These are phyloP conservation scores for Cephus pulcher DNA, from an alignment of 2,888 invertebrate genomes.

Conservation along the genomic window DNA sequence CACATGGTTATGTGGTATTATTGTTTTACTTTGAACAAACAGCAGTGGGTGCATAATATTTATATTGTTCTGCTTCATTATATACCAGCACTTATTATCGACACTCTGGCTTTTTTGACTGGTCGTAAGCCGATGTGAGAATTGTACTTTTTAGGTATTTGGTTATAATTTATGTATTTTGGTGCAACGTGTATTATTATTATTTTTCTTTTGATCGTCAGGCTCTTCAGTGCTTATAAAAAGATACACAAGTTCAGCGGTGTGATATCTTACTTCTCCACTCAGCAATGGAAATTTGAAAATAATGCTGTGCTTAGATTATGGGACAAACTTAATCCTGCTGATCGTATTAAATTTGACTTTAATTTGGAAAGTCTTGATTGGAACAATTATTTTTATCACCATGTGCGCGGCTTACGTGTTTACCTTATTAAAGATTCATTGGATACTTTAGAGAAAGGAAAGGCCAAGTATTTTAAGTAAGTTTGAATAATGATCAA, in stretches of 20 bases:
- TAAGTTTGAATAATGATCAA: constrained; percentile 21
- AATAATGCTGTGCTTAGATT: constrained; percentile 73
- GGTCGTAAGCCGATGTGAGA: constrained; percentile 75
- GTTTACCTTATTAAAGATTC: constrained; percentile 83
- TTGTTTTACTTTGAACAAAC: constrained; percentile 70
- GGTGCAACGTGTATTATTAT: neutral
- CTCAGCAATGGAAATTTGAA: constrained; percentile 79
- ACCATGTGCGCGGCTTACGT: constrained; percentile 77
- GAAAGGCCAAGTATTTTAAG: constrained; percentile 65
- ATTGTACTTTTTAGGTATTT: neutral
- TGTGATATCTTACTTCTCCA: constrained; percentile 82
- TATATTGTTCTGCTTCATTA: constrained; percentile 71
- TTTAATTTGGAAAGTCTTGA: constrained; percentile 78
- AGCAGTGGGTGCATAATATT: constrained; percentile 69
- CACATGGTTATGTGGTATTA: constrained; percentile 75
- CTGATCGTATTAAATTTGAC: constrained; percentile 75
- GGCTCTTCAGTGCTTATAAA: constrained; percentile 78
- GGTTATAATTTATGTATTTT: neutral
- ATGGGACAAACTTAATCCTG: constrained; percentile 70
- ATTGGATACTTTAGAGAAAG: constrained; percentile 75
- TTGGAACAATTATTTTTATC: constrained; percentile 79
- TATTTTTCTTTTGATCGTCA: constrained; percentile 53
- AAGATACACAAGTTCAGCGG: constrained; percentile 79
- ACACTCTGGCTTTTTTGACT: constrained; percentile 67
- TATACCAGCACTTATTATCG: constrained; percentile 72